Evolutionary conservation across 2,113 vertebrate species (phyloP), one percentile per base, ranked within the genome.

Genomic region (Erythrolamprus reginae): DNA sequence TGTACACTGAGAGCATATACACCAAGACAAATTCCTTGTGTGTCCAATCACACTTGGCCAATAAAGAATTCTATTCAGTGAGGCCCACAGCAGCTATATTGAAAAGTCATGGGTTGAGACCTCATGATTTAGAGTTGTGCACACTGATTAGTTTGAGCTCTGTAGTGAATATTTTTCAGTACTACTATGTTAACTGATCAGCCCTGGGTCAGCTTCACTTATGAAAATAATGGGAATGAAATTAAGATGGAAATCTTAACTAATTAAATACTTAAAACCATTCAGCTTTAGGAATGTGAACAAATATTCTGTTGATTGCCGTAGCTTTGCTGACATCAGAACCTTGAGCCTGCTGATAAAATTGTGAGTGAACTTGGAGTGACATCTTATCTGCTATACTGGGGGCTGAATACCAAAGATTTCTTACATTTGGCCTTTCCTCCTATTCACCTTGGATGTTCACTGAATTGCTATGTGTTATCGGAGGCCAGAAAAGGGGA

Each of bases 371-470:
- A 88, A 28, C 6, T 50, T 87, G 51, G 53, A 91, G 92, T 26
- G 33, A 86, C 47, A 88, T 70, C 51, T 89, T 86, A 55, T 90
- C 84, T 94, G 15, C 26, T 28, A 82, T 19, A 21, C 1, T 7
- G 24, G 93, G 84, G 86, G 88, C 42, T 89, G 15, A 6, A 0
- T 89, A 53, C 23, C 88, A 84, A 1, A 1, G 10, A 90, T 61
- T 94, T 33, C 82, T 92, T 89, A 90, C 51, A 24, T 77, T 28
- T 89, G 15, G 26, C 84, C 92, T 91, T 86, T 93, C 47, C 65
- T 93, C 45, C 77, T 55, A 92, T 83, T 87, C 7, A 91, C 91
- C 91, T 87, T 89, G 6, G 91, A 56, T 82, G 89, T 91, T 90
- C 89, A 90, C 5, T 90, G 90, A 95, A 90, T 50, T 92, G 85